These are phyloP conservation scores for Cuniculus paca DNA, from an alignment of 2,797 vertebrate genomes.

Conservation along the genomic window DNA sequence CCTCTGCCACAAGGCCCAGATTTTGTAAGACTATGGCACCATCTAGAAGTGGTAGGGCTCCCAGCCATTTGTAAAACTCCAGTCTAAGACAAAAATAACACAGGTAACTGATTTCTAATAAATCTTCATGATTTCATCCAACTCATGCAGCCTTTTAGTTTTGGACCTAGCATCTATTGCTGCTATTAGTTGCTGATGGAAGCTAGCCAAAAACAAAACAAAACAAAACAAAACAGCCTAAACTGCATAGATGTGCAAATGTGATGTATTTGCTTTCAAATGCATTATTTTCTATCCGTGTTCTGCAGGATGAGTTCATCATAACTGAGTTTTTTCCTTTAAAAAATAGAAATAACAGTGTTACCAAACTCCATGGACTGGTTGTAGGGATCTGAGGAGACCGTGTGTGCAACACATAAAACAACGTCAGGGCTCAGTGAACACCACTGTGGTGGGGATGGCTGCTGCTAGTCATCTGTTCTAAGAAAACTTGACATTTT, in stretches of 20 bases:
- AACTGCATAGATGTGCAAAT: neutral
- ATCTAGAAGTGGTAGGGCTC: neutral
- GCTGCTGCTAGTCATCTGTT: neutral
- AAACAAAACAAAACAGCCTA: neutral
- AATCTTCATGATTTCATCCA: neutral
- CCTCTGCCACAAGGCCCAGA: neutral
- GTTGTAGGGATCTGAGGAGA: neutral
- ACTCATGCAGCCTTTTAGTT: neutral
- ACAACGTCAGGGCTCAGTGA: neutral
- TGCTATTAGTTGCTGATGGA: neutral
- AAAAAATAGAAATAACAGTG: neutral
- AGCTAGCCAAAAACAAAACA: neutral
- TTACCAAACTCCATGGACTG: neutral
- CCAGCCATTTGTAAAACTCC: neutral
- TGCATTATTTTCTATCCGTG: neutral
- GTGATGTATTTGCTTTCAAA: neutral
- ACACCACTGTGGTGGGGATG: neutral
- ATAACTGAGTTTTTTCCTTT: neutral
- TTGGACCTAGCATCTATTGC: neutral
- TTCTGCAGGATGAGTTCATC: neutral
- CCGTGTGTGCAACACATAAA: neutral
- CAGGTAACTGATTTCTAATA: neutral
- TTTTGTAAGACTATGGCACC: neutral
- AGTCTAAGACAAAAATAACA: neutral
- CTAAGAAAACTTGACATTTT: constrained; percentile 34